A percentile compares a stretch with the other conserved stretches of the same genome.
Conservation (phyloP, 2,113 vertebrate genomes). For the Dasyurus viverrinus region DNA sequence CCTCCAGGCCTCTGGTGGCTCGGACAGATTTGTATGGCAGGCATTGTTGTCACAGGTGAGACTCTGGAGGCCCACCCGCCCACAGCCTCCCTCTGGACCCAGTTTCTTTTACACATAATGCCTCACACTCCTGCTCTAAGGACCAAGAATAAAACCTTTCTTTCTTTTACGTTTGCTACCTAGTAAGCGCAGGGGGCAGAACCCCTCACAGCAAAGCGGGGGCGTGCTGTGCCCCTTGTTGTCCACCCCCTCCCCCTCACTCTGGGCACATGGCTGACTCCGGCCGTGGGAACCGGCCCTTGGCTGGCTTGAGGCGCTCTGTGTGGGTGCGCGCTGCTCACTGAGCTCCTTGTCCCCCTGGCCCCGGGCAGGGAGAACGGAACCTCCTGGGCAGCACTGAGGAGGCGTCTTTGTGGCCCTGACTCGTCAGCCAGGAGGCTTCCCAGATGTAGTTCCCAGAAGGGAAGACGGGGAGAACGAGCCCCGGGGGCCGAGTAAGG, state of each 20-base stretch:
- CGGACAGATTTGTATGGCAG: rapidly evolving
- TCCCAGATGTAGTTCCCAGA: neutral
- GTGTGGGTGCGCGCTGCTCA: too few relatives aligned
- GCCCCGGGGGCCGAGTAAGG: too few relatives aligned
- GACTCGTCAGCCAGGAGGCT: neutral
- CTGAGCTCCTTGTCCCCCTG: neutral
- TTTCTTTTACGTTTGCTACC: neutral
- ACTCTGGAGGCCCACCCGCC: too few relatives aligned
- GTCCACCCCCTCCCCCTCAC: neutral
- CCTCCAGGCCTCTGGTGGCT: neutral
- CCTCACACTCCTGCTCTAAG: too few relatives aligned
- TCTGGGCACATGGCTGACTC: constrained; percentile 21
- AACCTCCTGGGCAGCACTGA: neutral
- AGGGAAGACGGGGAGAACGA: too few relatives aligned
- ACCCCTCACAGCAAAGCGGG: neutral
- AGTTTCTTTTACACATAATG: too few relatives aligned
- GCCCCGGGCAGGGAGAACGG: too few relatives aligned
- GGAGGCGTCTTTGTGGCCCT: neutral
- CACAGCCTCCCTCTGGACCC: too few relatives aligned
- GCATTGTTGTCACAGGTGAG: neutral
- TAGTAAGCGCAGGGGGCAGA: neutral
- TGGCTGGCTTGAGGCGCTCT: constrained; percentile 18
- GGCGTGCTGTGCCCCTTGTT: neutral
- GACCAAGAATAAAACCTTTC: neutral
- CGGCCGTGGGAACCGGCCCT: constrained; percentile 32